These are phyloP conservation scores for Drosophila pandora DNA, from an alignment of 1,140 invertebrate species.

Conservation along the genomic window DNA sequence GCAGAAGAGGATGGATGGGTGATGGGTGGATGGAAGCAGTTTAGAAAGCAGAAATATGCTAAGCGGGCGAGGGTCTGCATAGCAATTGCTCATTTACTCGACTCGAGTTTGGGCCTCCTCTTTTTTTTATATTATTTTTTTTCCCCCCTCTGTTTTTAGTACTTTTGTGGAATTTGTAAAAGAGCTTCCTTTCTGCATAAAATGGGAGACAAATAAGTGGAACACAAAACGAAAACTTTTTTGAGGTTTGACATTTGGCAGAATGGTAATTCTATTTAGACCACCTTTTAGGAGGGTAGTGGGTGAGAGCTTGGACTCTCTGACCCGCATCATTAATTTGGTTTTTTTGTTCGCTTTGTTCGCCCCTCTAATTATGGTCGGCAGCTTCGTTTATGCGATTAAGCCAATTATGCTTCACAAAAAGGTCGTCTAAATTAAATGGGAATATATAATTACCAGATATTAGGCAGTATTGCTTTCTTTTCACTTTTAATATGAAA, in stretches of 20 bases:
- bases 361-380: conserved; percentile 56
- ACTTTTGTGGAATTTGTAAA: conserved; percentile 46
- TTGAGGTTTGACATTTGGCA: conserved; percentile 75
- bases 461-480: neutral
- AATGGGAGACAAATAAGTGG: conserved; percentile 54
- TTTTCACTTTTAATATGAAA: too few relatives aligned
- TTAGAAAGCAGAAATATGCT: conserved; percentile 78
- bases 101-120: conserved; percentile 12
- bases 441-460: conserved; percentile 13
- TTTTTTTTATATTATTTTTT: conserved; percentile 30
- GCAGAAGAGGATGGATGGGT: conserved; percentile 37
- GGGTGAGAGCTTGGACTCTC: neutral
- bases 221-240: conserved; percentile 57
- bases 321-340: conserved; percentile 77
- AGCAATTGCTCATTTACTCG: conserved; percentile 76
- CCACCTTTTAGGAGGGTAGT: conserved; percentile 31
- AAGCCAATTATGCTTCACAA: conserved; percentile 35
- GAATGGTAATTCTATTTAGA: conserved; percentile 63
- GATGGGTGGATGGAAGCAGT: too few relatives aligned
- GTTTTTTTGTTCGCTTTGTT: conserved; percentile 36
- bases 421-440: conserved; percentile 45
- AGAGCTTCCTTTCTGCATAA: conserved; percentile 25
- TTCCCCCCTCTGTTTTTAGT: conserved; percentile 26
- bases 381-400: conserved; percentile 52
- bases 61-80: conserved; percentile 71